phyloP scores from a whole-genome alignment of 2,113 vertebrate genomes.

The Saguinus midas region DNA sequence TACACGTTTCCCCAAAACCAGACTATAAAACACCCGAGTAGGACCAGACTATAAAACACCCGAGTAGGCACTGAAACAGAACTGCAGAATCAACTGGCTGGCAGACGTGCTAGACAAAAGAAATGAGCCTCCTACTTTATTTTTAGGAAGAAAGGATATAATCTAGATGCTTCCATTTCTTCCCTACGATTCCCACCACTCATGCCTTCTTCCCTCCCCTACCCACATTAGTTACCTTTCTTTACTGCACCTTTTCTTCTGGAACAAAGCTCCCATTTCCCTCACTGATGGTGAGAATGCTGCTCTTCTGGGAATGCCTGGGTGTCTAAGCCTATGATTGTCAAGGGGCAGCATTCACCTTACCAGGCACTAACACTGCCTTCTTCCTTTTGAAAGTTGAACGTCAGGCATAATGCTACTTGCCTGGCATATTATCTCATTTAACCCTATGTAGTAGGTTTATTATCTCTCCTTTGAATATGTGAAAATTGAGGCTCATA shows the following conservation, averaged over 20 bases:
- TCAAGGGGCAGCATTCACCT: background rate
- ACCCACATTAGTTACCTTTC: background rate
- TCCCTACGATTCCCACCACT: too few species aligned
- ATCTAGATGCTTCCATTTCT: background rate
- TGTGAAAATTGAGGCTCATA: background rate
- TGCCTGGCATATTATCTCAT: background rate
- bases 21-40: background rate
- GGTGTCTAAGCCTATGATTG: background rate
- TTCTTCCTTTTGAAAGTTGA: background rate
- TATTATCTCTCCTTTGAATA: background rate
- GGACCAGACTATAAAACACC: background rate
- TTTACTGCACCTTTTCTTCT: background rate
- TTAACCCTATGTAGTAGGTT: background rate
- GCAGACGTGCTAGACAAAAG: background rate
- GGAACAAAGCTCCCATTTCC: background rate
- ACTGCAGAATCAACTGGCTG: background rate
- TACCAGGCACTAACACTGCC: background rate
- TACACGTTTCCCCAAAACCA: background rate
- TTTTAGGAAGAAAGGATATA: background rate
- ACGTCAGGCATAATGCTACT: background rate
- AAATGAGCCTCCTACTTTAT: background rate
- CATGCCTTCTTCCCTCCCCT: background rate
- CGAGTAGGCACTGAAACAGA: background rate
- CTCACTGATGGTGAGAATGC: too few species aligned
- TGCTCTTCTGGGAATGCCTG: background rate